Base-by-base conservation (phyloP, 2,797 vertebrate genomes). In the Rhinatrema bivittatum region DNA sequence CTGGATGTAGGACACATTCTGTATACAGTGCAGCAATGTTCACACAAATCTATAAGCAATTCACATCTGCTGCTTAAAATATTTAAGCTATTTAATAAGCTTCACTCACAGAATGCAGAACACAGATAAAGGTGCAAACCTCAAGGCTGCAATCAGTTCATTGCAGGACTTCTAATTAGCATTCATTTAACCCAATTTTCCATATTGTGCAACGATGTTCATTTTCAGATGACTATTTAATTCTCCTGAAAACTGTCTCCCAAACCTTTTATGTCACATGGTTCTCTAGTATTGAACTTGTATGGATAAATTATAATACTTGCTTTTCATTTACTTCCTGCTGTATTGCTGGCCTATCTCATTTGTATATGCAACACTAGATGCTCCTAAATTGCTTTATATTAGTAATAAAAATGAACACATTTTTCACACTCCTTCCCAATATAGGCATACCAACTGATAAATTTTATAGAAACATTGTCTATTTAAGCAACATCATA, bases 31-130 rank as follows among this genome's bases (percentile, higher is more conserved):
- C 47, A 51, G 39, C 50, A 49, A 43, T 60, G 59, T 36, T 54
- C 44, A 62, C 36, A 54, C 37, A 54, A 35, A 51, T 47, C 38
- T 57, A 30, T 36, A 52, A 42, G 44, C 56, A 41, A 26, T 11
- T 29, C 51, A 53, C 53, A 63, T 45, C 67, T 60, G 57, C 53
- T 53, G 29, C 48, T 50, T 58, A 47, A 75, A 68, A 70, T 50
- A 60, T 45, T 59, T 57, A 31, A 55, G 63, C 40, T 34, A 50
- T 52, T 41, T 14, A 55, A 33, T 36, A 53, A 64, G 41, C 56
- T 32, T 15, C 36, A 51, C 32, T 56, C 24, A 29, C 48, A 48
- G 24, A 32, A 65, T n/a, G 29, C 13, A 56, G 29, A 46, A 44
- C 0, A 1, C n/a, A 17, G 47, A 33, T 47, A 41, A 21, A 58